Evolutionary conservation across 1,140 invertebrate genomes (phyloP), one percentile per base, ranked within the genome.

Genomic region (Philaenus spumarius): DNA sequence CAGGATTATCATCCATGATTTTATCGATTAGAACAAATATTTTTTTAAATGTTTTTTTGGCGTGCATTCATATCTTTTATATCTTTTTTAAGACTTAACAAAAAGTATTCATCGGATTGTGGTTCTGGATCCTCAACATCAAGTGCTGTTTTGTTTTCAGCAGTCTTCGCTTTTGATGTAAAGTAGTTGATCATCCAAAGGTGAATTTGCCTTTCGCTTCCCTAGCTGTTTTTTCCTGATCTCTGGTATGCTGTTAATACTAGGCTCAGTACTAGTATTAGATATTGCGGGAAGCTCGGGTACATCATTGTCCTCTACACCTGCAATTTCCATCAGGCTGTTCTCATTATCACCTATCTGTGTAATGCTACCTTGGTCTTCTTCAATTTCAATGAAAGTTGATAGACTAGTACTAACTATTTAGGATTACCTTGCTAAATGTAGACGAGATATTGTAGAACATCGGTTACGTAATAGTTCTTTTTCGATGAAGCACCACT

Each of bases 391-490:
- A n/a, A n/a, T n/a, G n/a, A n/a, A n/a, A n/a, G n/a, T n/a, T n/a
- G n/a, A n/a, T n/a, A n/a, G n/a, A n/a, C n/a, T n/a, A n/a, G n/a
- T n/a, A n/a, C n/a, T n/a, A n/a, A n/a, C n/a, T n/a, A n/a, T n/a
- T n/a, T n/a, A n/a, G n/a, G n/a, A n/a, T n/a, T n/a, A n/a, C n/a
- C n/a, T n/a, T n/a, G n/a, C n/a, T n/a, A n/a, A n/a, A n/a, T n/a
- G n/a, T n/a, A n/a, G 24, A 60, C 14, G 56, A 19, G 42, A 62
- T 56, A 64, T 30, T 64, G 58, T 45, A 61, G 60, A 17, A 52
- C 62, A 22, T 42, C 45, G 20, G 39, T 55, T 52, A 65, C 58
- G 55, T 63, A 65, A 43, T 65, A 65, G 17, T 52, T 47, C 26
- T 60, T 62, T 60, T 60, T 64, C 45, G 54, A 23, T 39, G 45